These are phyloP conservation scores for Anolis sagrei DNA, from an alignment of 2,113 vertebrate species.

Conservation along the genomic window DNA sequence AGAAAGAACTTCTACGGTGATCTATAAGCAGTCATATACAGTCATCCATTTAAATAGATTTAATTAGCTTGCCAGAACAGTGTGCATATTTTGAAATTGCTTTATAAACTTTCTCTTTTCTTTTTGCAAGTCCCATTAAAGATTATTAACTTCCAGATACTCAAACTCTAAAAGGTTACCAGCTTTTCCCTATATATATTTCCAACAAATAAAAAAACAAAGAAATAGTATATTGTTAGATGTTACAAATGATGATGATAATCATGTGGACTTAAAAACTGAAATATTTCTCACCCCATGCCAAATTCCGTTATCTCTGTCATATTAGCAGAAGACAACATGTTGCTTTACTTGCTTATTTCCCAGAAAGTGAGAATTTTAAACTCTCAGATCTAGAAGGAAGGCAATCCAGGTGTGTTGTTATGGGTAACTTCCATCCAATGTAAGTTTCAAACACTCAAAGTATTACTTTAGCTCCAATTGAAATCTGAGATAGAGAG, in stretches of 20 bases:
- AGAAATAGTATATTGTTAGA: background rate
- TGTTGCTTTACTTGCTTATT: slow-evolving; percentile 1
- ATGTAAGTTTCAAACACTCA: background rate
- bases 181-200: background rate
- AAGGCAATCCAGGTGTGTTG: background rate
- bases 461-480: background rate
- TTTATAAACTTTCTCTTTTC: slow-evolving; percentile 12
- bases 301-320: slow-evolving; percentile 14
- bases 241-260: slow-evolving; percentile 6
- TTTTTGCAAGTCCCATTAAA: background rate
- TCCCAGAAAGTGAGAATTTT: background rate
- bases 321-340: background rate
- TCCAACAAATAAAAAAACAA: slow-evolving; percentile 1
- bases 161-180: background rate
- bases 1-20: slow-evolving; percentile 14
- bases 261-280: background rate
- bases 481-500: background rate
- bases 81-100: slow-evolving; percentile 16
- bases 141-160: slow-evolving; percentile 11
- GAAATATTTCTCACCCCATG: background rate
- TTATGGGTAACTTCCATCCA: background rate
- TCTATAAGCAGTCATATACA: background rate
- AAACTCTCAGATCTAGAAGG: background rate
- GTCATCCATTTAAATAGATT: slow-evolving; percentile 9
- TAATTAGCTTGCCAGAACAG: slow-evolving; percentile 5